Conservation (phyloP, 2,113 vertebrate species). For the Choloepus hoffmanni region DNA sequence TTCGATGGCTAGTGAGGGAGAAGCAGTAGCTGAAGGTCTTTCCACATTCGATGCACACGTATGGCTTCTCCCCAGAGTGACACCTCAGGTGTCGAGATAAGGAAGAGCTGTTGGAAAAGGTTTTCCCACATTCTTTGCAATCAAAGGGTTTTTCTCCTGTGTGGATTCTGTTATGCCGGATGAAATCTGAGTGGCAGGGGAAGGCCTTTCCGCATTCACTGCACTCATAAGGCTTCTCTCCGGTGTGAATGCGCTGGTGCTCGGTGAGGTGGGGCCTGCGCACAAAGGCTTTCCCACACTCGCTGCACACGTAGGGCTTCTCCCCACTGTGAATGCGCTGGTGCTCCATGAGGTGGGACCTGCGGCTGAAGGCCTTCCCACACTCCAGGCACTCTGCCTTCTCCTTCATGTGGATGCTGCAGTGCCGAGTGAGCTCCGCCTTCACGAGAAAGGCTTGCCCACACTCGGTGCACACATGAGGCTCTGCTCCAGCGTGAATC, state of each 20-base stretch:
- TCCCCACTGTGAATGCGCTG: conserved; percentile 15
- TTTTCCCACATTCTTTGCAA: not conserved
- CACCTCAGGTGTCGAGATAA: not conserved
- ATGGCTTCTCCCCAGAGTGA: conserved; percentile 19
- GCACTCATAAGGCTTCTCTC: conserved; percentile 26
- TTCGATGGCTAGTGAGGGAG: not conserved
- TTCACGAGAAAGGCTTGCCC: conserved; percentile 58
- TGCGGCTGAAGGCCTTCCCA: conserved; percentile 44
- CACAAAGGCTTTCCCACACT: conserved; percentile 59
- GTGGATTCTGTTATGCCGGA: conserved; percentile 39
- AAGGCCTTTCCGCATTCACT: conserved; percentile 2
- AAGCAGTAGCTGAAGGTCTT: not conserved
- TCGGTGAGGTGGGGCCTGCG: conserved; percentile 48
- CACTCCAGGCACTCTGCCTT: conserved; percentile 41
- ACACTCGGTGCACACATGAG: conserved; percentile 59
- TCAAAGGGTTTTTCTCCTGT: conserved; percentile 60
- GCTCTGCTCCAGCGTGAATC: conserved; percentile 57
- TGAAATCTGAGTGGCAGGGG: not conserved
- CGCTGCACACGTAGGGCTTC: not conserved
- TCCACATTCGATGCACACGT: not conserved
- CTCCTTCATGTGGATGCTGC: conserved; percentile 33
- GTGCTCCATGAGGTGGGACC: conserved; percentile 1
- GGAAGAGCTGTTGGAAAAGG: not conserved
- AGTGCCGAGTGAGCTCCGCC: conserved; percentile 12
- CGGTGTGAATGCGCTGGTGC: conserved; percentile 56